Evolutionary conservation across 2,797 vertebrate genomes (phyloP), one percentile per base, ranked within the genome.

Genomic region (Neostethus bicornis): DNA sequence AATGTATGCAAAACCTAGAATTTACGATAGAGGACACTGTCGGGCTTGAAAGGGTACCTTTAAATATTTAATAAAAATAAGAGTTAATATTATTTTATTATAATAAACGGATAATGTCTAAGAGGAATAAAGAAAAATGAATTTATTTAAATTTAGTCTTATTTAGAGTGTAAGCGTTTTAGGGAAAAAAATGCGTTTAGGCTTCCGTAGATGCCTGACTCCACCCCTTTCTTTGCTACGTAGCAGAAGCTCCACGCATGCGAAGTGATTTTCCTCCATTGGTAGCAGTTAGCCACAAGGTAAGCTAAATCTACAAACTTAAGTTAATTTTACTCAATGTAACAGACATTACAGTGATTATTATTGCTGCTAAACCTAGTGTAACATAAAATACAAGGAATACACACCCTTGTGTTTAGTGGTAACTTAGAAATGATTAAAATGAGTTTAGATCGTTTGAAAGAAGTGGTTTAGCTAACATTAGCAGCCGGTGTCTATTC

Each of bases 231-330:
- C 38, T 17, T 38, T 12, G 19, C 17, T 19, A 38, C 10, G 17
- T 39, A 11, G 17, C 38, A 39, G 79, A 80, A 73, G 16, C 69
- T 70, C 29, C 20, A 75, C 80, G 62, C 75, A 73, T 76, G 75
- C 72, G 63, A 64, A 73, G 8, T 62, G 44, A 63, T 61, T 48
- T 52, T 68, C 62, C 55, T 43, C 61, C 80, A 71, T 57, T 68
- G 70, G 80, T 12, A 7, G 16, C 38, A 68, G 29, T 46, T 47
- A 79, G 68, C 63, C 43, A 2, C 24, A 63, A 73, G 75, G 75
- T 81, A 87, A 90, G 92, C 82, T 83, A 83, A 88, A 68, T 48
- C 3, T 0, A 8, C 3, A 2, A 7, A n/a, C 19, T 13, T 13
- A 9, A 25, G 8, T 43, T 23, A 39, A 24, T 34, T 38, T 23